Percentiles rank a stretch among this genome's conserved stretches.
Evolutionary conservation across 2,888 invertebrate genomes (phyloP).

Genomic region (Crioceris asparagi): DNA sequence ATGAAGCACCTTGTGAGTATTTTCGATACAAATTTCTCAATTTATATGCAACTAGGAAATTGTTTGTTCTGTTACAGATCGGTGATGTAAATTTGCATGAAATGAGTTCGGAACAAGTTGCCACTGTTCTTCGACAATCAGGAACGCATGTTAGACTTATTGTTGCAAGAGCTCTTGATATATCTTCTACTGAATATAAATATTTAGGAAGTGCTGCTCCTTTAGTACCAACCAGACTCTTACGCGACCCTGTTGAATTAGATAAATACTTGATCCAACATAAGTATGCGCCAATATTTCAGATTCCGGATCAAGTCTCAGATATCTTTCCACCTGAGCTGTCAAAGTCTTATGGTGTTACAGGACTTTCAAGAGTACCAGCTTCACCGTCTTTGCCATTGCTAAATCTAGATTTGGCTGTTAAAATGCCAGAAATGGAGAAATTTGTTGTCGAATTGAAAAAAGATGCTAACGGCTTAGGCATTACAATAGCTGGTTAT

Average conservation of each 20-base stretch:
- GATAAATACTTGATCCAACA: constrained; percentile 78
- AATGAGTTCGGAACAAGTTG: constrained; percentile 97
- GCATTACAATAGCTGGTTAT: constrained; percentile 93
- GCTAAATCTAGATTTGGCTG: constrained; percentile 42
- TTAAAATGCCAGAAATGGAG: constrained; percentile 82
- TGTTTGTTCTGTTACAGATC: constrained; percentile 34
- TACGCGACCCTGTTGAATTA: constrained; percentile 78
- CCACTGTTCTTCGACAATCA: constrained; percentile 87
- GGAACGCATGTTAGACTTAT: constrained; percentile 91
- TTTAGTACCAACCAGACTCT: constrained; percentile 57
- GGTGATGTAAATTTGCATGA: constrained; percentile 69
- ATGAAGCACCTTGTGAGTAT: no score
- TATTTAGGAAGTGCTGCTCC: constrained; percentile 48
- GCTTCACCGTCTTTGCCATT: constrained; percentile 40
- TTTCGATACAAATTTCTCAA: no score
- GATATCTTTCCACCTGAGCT: constrained; percentile 36
- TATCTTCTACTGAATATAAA: constrained; percentile 46
- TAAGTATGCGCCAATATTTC: constrained; percentile 65
- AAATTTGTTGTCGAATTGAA: constrained; percentile 87
- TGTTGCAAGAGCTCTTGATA: constrained; percentile 85
- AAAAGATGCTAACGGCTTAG: constrained; percentile 87
- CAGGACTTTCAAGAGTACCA: constrained; percentile 33
- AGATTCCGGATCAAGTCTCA: constrained; percentile 23
- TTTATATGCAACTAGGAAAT: no score
- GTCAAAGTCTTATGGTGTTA: constrained; percentile 24